phyloP scores from a whole-genome alignment of 2,888 invertebrate species.

The Drosophila cracens region DNA sequence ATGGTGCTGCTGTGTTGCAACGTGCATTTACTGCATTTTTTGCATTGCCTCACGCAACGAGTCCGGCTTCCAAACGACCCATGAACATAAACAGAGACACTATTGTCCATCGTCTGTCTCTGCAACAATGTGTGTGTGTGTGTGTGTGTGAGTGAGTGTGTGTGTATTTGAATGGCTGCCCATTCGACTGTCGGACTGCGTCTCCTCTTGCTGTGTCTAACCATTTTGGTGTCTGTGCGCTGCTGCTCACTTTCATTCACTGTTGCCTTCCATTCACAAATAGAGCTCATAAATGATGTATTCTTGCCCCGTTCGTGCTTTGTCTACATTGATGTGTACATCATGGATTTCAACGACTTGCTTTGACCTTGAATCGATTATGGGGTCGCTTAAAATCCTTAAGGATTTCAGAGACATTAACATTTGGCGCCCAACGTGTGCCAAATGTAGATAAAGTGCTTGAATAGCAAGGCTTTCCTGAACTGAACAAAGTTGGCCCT shows the following conservation, averaged over 20 bases:
- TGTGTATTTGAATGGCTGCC: conserved; percentile 7
- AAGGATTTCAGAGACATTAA: neutral
- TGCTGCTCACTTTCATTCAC: conserved; percentile 57
- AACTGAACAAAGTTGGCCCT: too few relatives aligned
- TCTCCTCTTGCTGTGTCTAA: conserved; percentile 9
- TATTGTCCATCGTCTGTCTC: conserved; percentile 38
- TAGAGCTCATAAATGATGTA: conserved; percentile 51
- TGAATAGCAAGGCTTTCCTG: neutral
- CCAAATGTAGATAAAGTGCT: neutral
- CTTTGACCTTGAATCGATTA: conserved; percentile 10
- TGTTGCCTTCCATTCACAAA: conserved; percentile 45
- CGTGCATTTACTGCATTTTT: conserved; percentile 44
- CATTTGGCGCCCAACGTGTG: neutral
- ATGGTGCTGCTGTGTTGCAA: neutral
- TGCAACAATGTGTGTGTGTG: neutral
- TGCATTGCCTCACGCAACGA: conserved; percentile 37
- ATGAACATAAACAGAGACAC: conserved; percentile 18
- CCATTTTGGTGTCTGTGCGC: conserved; percentile 18
- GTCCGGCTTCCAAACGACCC: conserved; percentile 2
- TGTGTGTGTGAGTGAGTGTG: conserved; percentile 4
- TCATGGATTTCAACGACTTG: conserved; percentile 10
- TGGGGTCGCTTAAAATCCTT: neutral
- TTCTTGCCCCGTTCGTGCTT: conserved; percentile 2
- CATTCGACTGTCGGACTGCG: conserved; percentile 15
- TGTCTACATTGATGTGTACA: neutral